Base-by-base conservation (phyloP, 2,797 vertebrate genomes). In the Todus mexicanus region DNA sequence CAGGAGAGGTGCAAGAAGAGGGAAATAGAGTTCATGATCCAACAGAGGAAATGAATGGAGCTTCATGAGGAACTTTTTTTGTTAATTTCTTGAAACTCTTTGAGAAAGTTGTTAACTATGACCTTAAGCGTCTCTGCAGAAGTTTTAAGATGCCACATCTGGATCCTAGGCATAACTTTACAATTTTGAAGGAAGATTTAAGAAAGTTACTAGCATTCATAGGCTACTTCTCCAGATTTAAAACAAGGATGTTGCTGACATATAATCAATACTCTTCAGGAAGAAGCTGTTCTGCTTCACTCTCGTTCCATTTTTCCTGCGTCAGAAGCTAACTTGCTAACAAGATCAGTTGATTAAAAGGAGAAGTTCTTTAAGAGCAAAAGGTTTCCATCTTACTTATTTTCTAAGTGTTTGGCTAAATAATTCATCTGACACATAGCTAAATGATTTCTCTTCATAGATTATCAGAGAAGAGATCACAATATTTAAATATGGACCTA, bases 361-460 rank as follows among this genome's bases (percentile, higher is more conserved):
- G 31, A 71, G 26, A 38, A 78, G 38, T 84, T 80, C 37, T 95
- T 86, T 42, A 89, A 57, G 65, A 89, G 54, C 75, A 75, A 73
- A 93, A 76, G 33, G 87, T 89, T 60, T 91, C 53, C 35, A 59
- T 90, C 38, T 88, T 61, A 38, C 40, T 94, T 93, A 69, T 87
- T 93, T 94, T 89, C 79, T 43, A 87, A 73, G 59, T 81, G 83
- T 92, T 87, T 37, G 33, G 59, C 51, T 92, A 78, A 87, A 57
- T 96, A 93, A 89, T 89, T 96, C 33, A 70, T 90, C 70, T 95
- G 93, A 91, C 51, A 73, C 76, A 81, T 76, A 90, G 50, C 48
- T 94, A 83, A 90, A 82, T 73, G 65, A 85, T 91, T 91, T 83
- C 65, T 84, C 53, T 78, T 87, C 27, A 35, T 63, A 73, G 89